Base-by-base conservation (phyloP, 23 tunicate genomes). In the Phallusia fumigata region DNA sequence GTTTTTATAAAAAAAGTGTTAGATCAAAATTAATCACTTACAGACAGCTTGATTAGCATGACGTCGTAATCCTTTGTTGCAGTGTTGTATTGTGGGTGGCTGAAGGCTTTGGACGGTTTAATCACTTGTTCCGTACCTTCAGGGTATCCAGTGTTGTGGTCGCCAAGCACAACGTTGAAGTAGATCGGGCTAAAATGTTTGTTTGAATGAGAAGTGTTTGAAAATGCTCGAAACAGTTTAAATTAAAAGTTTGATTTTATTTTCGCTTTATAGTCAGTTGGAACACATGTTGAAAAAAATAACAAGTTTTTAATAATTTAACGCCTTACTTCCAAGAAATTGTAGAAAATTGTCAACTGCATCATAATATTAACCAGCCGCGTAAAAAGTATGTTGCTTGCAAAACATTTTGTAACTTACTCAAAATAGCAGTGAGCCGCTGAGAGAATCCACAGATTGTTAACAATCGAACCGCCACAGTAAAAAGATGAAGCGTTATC, bases 51-150 rank as follows among this genome's bases (percentile, higher is more conserved):
- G 32, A 92, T 76, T 34, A 92, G 79, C 97, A 92, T 92, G 86
- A 92, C 86, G 75, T 92, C 97, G 52, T 92, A 84, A 35, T 87
- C 97, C 44, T 86, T 86, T n/a, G 86, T 92, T 18, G 36, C 49
- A 0, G 86, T 51, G 75, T 87, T 83, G 83, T 87, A 92, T 33
- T 52, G 84, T 0, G 91, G 91, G 58, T 92, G 97, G 28, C 74
- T 52, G 19, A 92, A 35, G 26, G 85, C 91, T 78, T 83, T 58
- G 11, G 86, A 83, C 30, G 90, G 78, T 35, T 53, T 18, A 35
- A 87, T 75, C 31, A 74, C 65, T 50, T 92, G 97, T 58, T 92
- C 97, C 11, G 86, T 83, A 36, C 91, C 97, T 33, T 92, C 97
- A 18, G 64, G 50, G 16, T 33, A 35, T 6, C 36, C 30, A 0